These are phyloP conservation scores for Synanthedon formicaeformis DNA, from an alignment of 2,888 invertebrate species.

Conservation along the genomic window DNA sequence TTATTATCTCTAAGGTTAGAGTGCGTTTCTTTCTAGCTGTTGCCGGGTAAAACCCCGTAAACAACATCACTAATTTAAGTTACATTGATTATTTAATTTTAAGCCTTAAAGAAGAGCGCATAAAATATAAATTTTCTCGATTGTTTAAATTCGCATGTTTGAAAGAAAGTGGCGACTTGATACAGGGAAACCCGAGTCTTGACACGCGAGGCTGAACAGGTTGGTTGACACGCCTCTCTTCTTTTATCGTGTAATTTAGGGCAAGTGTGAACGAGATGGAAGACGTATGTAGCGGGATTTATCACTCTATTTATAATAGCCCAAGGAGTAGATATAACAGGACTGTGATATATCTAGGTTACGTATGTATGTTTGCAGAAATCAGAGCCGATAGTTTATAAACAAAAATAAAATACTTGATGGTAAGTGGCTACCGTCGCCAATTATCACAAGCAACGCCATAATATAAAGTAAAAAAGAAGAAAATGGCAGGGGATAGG, in stretches of 20 bases:
- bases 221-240: constrained; percentile 25
- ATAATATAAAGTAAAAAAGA: not conserved
- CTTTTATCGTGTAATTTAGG: constrained; percentile 9
- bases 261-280: constrained; percentile 19
- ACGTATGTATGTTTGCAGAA: constrained; percentile 7
- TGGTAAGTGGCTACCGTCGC: no score
- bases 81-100: not conserved
- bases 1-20: no score
- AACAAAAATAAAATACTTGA: no score
- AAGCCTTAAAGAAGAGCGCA: not conserved
- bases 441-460: not conserved
- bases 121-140: constrained; percentile 1
- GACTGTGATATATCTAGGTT: constrained; percentile 28
- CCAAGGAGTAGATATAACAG: constrained; percentile 37
- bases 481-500: no score
- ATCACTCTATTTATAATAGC: constrained; percentile 54
- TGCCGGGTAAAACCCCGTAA: constrained; percentile 3
- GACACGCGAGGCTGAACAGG: constrained; percentile 31
- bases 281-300: constrained; percentile 40
- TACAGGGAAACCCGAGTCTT: constrained; percentile 26
- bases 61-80: not conserved
- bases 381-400: no score
- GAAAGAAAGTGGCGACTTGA: constrained; percentile 35
- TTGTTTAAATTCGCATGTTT: constrained; percentile 19
- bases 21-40: no score